Evolutionary conservation across 2,888 invertebrate species (phyloP).

Genomic region (Rhorus exstirpatorius): DNA sequence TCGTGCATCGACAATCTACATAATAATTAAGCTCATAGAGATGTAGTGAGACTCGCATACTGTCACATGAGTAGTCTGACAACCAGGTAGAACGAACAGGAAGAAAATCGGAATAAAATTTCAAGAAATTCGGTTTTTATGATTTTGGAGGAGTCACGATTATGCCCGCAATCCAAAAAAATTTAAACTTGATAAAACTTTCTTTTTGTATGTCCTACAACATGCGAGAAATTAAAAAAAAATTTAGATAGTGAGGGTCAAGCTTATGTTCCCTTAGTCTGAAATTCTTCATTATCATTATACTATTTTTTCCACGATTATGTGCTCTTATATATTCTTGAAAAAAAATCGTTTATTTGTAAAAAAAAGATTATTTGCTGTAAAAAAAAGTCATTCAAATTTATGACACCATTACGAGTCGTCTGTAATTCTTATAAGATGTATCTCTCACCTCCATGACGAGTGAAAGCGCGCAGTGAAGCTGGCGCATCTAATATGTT

Average conservation of each 20-base stretch:
- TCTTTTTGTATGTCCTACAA: too few relatives aligned
- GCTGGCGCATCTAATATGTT: conserved; percentile 17
- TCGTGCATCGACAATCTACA: conserved; percentile 31
- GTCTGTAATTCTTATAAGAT: conserved; percentile 35
- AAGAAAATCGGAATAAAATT: background rate
- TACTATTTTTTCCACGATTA: background rate
- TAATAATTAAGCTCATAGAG: background rate
- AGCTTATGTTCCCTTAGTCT: too few relatives aligned
- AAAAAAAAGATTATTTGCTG: too few relatives aligned
- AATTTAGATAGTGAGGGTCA: too few relatives aligned
- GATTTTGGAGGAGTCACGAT: too few relatives aligned
- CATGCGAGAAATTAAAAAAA: too few relatives aligned
- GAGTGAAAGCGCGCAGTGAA: conserved; percentile 5
- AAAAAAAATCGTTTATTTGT: background rate
- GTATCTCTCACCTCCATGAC: conserved; percentile 28
- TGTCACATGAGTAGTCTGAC: too few relatives aligned
- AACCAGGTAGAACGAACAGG: background rate
- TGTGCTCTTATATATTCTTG: background rate
- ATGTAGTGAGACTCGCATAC: too few relatives aligned
- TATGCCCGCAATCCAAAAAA: too few relatives aligned
- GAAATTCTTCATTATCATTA: too few relatives aligned
- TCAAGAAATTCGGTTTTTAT: too few relatives aligned
- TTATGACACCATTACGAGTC: conserved; percentile 34
- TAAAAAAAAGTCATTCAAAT: conserved; percentile 24
- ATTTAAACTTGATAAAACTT: too few relatives aligned